Base-by-base conservation (phyloP, 2,797 vertebrate genomes). In the Enteromius treurensis region DNA sequence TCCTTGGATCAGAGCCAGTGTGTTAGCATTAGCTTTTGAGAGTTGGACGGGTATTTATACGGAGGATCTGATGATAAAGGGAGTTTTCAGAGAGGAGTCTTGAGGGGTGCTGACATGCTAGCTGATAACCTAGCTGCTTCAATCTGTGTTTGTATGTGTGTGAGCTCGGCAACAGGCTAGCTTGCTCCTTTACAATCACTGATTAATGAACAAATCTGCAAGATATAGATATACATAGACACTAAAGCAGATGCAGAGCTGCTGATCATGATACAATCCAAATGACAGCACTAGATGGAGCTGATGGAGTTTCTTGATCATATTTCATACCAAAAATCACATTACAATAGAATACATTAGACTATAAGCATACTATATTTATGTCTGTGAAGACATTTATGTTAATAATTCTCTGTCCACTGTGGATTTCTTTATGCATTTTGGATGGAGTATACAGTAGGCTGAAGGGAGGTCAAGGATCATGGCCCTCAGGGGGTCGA, bases 21-120 rank as follows among this genome's bases (percentile, higher is more conserved):
- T 13, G 45, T 76, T 55, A 55, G 60, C 70, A 15, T 76, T 67
- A 67, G 58, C 80, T n/a, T 37, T 49, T 45, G 21, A 64, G 77
- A 69, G 49, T 58, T 3, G n/a, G 53, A 65, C 42, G 40, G 13
- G n/a, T 55, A 81, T 85, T 77, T 81, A 51, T 62, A 60, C 42
- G 32, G 70, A 80, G 65, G 7, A 65, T 42, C 34, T 71, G 69
- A 79, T 82, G 71, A 79, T 82, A 68, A 79, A 86, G 68, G 64
- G 10, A 15, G 32, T 47, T 58, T 74, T 73, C 23, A 64, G 23
- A 74, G 17, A 51, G 23, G 64, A 53, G 32, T 62, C 15, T 62
- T 40, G 34, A 60, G 34, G 53, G 40, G 10, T 49, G 11, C 45
- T 84, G 75, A 76, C 79, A 67, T 34, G 37, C 32, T 74, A 51